Evolutionary conservation across 2,797 vertebrate genomes (phyloP).

Genomic region (Garrulus glandarius): DNA sequence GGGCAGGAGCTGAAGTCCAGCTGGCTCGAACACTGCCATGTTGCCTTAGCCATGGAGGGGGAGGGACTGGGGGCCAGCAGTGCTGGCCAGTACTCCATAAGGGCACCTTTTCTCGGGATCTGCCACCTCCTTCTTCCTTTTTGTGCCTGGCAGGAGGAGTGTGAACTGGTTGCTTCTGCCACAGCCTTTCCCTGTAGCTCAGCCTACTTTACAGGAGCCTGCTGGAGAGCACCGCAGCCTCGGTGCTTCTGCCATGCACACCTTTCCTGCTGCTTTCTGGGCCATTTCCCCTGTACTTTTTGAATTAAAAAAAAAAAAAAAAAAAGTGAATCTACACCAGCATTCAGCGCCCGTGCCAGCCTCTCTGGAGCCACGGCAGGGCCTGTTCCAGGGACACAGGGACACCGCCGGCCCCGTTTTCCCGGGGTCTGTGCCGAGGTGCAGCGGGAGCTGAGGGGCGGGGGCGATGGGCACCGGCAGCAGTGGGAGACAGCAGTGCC

Average conservation of each 20-base stretch:
- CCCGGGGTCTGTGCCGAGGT: neutral
- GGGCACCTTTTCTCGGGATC: neutral
- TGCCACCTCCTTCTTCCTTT: neutral
- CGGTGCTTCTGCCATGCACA: neutral
- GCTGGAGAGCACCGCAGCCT: neutral
- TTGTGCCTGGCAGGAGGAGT: neutral
- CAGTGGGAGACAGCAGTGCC: neutral
- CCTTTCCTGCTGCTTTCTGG: neutral
- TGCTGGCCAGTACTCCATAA: accelerated
- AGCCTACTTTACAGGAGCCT: neutral
- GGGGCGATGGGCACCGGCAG: neutral
- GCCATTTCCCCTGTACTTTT: neutral
- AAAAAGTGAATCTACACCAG: accelerated
- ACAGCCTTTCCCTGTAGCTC: neutral
- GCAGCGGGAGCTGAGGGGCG: neutral
- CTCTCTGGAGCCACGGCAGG: neutral
- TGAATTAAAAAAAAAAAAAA: neutral
- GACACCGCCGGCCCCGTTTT: too few relatives aligned
- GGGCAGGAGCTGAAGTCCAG: conserved; percentile 30
- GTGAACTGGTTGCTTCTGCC: neutral
- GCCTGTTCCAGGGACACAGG: neutral
- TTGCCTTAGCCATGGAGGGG: neutral
- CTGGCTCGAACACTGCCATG: accelerated
- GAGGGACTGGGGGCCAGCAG: neutral
- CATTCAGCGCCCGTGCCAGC: accelerated